A percentile compares a stretch with the other conserved stretches of the same genome.
These are phyloP conservation scores for Tupaia chinensis DNA, from an alignment of 2,113 vertebrate genomes.

Conservation along the genomic window DNA sequence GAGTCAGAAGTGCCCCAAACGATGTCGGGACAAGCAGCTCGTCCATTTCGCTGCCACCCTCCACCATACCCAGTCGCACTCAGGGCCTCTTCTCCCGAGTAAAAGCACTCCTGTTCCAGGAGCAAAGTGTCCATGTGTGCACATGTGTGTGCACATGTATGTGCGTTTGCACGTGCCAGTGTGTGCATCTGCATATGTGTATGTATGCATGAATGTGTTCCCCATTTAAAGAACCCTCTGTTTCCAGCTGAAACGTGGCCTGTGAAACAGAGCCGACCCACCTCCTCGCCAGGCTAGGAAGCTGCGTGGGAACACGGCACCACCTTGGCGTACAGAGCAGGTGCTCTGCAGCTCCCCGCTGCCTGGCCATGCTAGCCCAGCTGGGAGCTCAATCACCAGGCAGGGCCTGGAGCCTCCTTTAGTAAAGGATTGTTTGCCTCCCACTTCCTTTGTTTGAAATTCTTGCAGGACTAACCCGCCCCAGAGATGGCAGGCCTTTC, in stretches of 20 bases:
- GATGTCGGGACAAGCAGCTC: background rate
- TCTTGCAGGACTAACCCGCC: conserved; percentile 64
- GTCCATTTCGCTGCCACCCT: rapidly evolving
- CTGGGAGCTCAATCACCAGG: background rate
- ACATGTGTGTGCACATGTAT: too few species aligned
- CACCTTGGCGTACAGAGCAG: rapidly evolving
- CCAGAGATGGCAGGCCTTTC: conserved; percentile 54
- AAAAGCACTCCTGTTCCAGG: background rate
- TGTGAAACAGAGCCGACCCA: rapidly evolving
- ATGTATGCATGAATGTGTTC: too few species aligned
- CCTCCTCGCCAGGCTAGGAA: background rate
- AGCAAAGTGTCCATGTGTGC: background rate
- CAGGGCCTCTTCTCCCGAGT: background rate
- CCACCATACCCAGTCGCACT: background rate
- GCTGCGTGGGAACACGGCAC: background rate
- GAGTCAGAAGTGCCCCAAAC: background rate
- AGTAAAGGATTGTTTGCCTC: conserved; percentile 28
- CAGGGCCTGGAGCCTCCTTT: background rate
- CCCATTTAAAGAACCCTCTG: background rate
- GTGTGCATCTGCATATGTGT: too few species aligned
- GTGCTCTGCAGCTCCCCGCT: background rate
- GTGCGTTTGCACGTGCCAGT: rapidly evolving
- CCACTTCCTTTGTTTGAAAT: conserved; percentile 73
- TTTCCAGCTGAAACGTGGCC: background rate
- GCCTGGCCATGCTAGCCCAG: background rate